A percentile compares a stretch with the other conserved stretches of the same genome.
Evolutionary conservation across 2,888 invertebrate genomes (phyloP).

Genomic region (Globia sparganii): DNA sequence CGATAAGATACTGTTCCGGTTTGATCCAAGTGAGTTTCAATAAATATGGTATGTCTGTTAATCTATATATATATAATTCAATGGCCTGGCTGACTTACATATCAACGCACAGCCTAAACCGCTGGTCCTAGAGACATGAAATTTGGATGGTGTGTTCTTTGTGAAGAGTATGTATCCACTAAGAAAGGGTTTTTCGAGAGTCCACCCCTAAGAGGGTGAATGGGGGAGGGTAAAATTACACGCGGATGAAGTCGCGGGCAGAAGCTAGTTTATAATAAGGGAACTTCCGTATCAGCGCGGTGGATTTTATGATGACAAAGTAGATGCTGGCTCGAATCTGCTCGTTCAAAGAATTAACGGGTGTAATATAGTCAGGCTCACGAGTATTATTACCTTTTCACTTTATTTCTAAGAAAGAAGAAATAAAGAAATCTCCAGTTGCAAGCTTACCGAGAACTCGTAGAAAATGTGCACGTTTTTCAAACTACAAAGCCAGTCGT

Average conservation of each 20-base stretch:
- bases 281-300: neutral
- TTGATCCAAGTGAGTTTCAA: neutral
- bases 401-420: conserved; percentile 7
- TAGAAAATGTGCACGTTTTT: conserved; percentile 22
- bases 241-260: no score
- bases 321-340: neutral
- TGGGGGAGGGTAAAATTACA: no score
- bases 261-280: neutral
- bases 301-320: neutral
- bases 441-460: neutral
- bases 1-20: neutral
- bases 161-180: no score
- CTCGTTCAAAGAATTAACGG: neutral
- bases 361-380: neutral
- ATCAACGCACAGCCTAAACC: no score
- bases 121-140: no score
- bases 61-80: no score
- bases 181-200: no score
- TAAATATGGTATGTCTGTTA: neutral
- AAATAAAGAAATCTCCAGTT: conserved; percentile 12
- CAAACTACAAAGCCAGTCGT: conserved; percentile 39
- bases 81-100: no score
- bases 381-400: neutral
- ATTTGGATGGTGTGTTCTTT: no score
- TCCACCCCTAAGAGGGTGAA: no score